Base-by-base conservation (phyloP, 2,888 invertebrate genomes). In the Epirrhoe tristata region DNA sequence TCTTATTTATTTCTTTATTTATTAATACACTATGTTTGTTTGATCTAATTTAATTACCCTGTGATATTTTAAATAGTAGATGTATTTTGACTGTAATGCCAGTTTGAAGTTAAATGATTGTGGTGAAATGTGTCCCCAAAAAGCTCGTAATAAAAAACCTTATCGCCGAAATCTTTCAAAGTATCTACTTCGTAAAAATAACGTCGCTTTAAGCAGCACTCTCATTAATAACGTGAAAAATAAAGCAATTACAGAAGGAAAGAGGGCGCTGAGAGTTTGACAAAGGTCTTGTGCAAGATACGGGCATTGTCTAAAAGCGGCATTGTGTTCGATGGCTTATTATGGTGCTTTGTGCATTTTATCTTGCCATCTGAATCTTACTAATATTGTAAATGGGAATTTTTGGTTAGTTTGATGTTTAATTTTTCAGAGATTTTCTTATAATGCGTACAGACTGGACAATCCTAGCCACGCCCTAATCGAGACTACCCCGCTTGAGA, bases 161-260 rank as follows among this genome's bases (percentile, higher is more conserved):
- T 62, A 66, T 62, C 65, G 60, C 39, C 24, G 46, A 61, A 32
- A 68, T 65, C 56, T 55, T 32, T 51, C 16, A 48, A 59, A 63
- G 63, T 58, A 61, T 61, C 54, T 58, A 17, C 61, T 63, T 62
- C 52, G 31, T 64, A 67, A 60, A 71, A 70, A 73, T 68, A 71
- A 70, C 56, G 68, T 63, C 67, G 53, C 61, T 69, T 61, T 55
- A 54, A 66, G 69, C 55, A 62, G 56, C 69, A 62, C 58, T 66
- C 57, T 66, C 66, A 68, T 73, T 68, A 66, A 68, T 70, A 68
- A 63, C 48, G 63, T 60, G 53, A 66, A 67, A 66, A 70, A 69
- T 63, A 67, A 51, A 63, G 62, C 63, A 62, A 70, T 62, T 63
- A 66, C 46, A 17, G 59, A 54, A 53, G 54, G 57, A 24, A 46